Evolutionary conservation across 1,140 invertebrate species (phyloP).

Genomic region (Orchestia grillus): DNA sequence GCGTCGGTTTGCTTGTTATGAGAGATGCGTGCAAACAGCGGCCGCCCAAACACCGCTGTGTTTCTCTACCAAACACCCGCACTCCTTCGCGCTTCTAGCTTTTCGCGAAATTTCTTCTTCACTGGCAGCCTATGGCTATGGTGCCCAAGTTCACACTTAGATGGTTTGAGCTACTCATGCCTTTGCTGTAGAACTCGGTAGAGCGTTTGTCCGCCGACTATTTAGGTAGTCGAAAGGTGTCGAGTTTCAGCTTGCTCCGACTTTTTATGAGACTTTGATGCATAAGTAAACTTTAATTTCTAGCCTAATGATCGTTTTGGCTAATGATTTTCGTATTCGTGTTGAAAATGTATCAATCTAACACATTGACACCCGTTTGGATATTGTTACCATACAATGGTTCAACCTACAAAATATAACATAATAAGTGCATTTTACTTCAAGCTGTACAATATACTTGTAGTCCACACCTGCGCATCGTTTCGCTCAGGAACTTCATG

Average conservation of each 20-base stretch:
- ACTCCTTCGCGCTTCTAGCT: not conserved
- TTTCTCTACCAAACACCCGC: constrained; percentile 40
- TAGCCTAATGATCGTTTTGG: no score
- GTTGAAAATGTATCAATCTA: not conserved
- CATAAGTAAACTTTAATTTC: no score
- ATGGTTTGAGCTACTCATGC: not conserved
- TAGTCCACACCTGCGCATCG: not conserved
- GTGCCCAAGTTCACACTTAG: not conserved
- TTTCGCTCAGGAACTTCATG: not conserved
- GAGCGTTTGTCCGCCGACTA: not conserved
- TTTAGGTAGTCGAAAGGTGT: not conserved
- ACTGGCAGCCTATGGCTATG: not conserved
- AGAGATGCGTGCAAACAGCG: constrained; percentile 52
- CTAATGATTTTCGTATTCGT: not conserved
- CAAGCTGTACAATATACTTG: not conserved
- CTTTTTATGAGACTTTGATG: not conserved
- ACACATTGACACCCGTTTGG: not conserved
- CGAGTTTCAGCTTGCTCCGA: not conserved
- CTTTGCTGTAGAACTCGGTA: not conserved
- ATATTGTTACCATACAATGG: not conserved
- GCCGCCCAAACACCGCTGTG: not conserved
- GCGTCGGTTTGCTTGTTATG: constrained; percentile 45
- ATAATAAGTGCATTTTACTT: no score
- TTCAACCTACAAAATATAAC: not conserved
- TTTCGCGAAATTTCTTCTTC: not conserved